phyloP scores from a whole-genome alignment of 1,140 invertebrate species.

The Cheumatopsyche charites region DNA sequence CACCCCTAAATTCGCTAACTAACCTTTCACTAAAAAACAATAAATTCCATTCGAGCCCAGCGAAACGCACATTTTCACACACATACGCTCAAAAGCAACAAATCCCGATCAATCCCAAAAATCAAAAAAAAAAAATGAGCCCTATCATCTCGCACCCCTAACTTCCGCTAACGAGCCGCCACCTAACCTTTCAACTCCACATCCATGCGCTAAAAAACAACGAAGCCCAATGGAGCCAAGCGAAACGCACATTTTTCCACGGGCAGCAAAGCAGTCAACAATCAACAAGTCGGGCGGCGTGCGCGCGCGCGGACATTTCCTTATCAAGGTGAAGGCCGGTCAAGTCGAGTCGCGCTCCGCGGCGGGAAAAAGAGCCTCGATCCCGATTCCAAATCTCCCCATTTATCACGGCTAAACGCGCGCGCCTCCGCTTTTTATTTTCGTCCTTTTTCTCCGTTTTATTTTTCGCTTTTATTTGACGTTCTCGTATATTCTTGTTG shows the following conservation, averaged over 20 bases:
- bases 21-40: too few species aligned
- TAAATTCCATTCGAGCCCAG: too few species aligned
- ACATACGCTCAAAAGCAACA: too few species aligned
- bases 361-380: background rate
- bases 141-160: too few species aligned
- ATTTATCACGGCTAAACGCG: slow-evolving; percentile 22
- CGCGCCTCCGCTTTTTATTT: background rate
- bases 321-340: slow-evolving; percentile 39
- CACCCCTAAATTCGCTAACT: too few species aligned
- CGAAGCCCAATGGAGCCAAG: slow-evolving; percentile 29
- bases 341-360: slow-evolving; percentile 28
- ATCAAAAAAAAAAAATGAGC: too few species aligned
- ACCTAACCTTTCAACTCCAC: slow-evolving; percentile 28
- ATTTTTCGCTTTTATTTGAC: background rate
- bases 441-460: background rate
- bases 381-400: slow-evolving; percentile 20
- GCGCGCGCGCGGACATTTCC: slow-evolving; percentile 17
- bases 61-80: too few species aligned
- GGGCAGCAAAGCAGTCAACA: slow-evolving; percentile 10
- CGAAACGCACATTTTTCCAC: slow-evolving; percentile 25
- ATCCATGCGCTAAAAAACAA: too few species aligned
- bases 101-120: too few species aligned
- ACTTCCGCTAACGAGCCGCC: slow-evolving; percentile 10
- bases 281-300: slow-evolving; percentile 30
- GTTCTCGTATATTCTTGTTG: slow-evolving; percentile 32